Percentiles rank a stretch among this genome's conserved stretches.
These are phyloP conservation scores for Helobdella robusta DNA, from an alignment of 2,888 invertebrate genomes.

Conservation along the genomic window DNA sequence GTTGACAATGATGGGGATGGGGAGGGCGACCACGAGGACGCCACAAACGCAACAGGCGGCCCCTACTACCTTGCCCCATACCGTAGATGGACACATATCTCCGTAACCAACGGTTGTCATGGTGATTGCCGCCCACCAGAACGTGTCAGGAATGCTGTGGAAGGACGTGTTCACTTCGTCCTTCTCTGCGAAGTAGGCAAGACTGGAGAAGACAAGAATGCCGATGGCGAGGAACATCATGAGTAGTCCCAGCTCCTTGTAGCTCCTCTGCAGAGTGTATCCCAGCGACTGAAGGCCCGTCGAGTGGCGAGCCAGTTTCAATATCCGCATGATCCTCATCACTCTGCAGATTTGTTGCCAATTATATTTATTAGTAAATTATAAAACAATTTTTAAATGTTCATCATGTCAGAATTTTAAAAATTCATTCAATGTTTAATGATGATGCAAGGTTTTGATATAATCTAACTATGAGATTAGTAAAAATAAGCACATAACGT, in stretches of 20 bases:
- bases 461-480: too few relatives aligned
- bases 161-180: conserved; percentile 91
- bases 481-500: too few relatives aligned
- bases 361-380: too few relatives aligned
- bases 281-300: conserved; percentile 95
- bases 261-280: conserved; percentile 92
- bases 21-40: conserved; percentile 99
- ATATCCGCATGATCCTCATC: conserved; percentile 50
- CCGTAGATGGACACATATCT: conserved; percentile 91
- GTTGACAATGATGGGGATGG: conserved; percentile 99
- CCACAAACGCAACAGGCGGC: conserved; percentile 99
- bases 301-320: conserved; percentile 74
- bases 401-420: too few relatives aligned
- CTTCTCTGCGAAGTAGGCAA: conserved; percentile 98
- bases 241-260: conserved; percentile 90
- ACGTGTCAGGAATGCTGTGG: conserved; percentile 96
- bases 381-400: too few relatives aligned
- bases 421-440: too few relatives aligned
- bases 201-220: conserved; percentile 92
- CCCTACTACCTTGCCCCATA: conserved; percentile 97
- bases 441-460: too few relatives aligned
- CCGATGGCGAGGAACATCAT: conserved; percentile 99
- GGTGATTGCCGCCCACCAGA: conserved; percentile 99
- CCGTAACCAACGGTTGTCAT: conserved; percentile 72
- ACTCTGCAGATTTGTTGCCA: too few relatives aligned